Evolutionary conservation across 1,140 invertebrate species (phyloP).

Genomic region (Trichomalopsis sarcophagae): DNA sequence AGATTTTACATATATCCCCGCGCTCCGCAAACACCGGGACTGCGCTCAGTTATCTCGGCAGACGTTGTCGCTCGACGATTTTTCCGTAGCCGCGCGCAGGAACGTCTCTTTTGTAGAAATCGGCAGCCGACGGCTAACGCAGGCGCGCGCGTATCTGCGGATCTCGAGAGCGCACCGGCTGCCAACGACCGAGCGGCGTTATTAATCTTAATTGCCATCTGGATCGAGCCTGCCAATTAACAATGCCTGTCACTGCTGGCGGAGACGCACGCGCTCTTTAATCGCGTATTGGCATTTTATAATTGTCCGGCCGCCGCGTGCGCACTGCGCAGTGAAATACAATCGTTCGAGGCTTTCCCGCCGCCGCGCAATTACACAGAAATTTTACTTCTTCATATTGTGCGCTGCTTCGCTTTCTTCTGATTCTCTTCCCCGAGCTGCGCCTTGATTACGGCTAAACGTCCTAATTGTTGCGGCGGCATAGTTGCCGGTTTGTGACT

Average conservation of each 20-base stretch:
- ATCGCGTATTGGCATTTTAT: conserved; percentile 57
- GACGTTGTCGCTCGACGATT: too few species aligned
- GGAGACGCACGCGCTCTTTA: conserved; percentile 13
- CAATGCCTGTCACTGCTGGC: conserved; percentile 60
- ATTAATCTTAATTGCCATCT: conserved; percentile 69
- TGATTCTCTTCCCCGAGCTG: neutral
- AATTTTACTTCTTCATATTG: conserved; percentile 38
- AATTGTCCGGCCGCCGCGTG: conserved; percentile 52
- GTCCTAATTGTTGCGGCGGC: too few species aligned
- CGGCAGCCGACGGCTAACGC: too few species aligned
- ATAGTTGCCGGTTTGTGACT: too few species aligned
- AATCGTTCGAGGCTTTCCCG: conserved; percentile 16
- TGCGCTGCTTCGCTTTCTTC: neutral
- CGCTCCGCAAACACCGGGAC: neutral
- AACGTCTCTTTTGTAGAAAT: too few species aligned
- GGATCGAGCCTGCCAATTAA: conserved; percentile 65
- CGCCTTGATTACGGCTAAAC: neutral
- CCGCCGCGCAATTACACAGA: conserved; percentile 31
- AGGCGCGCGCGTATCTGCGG: neutral
- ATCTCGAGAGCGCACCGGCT: conserved; percentile 51
- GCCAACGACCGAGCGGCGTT: neutral
- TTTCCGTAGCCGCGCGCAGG: too few species aligned
- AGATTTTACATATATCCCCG: neutral
- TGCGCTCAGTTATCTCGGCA: neutral
- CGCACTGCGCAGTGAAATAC: neutral